phyloP scores from a whole-genome alignment of 1,140 invertebrate species.

The Macrosteles quadrilineatus region DNA sequence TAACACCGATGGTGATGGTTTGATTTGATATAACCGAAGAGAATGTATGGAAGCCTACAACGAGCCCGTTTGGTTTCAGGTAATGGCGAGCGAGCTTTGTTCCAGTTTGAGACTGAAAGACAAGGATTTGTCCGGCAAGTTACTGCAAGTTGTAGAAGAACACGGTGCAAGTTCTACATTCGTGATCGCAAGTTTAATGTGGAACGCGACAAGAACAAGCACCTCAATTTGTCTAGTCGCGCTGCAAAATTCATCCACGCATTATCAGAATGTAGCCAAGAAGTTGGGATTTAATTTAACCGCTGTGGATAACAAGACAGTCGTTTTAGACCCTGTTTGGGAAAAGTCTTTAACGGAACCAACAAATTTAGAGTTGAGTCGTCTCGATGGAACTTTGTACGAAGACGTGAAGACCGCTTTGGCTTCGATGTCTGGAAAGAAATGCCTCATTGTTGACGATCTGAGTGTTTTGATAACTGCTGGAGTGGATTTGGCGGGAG shows the following conservation, averaged over 20 bases:
- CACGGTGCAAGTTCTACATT: background rate
- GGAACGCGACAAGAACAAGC: background rate
- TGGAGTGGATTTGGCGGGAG: background rate
- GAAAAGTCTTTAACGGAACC: background rate
- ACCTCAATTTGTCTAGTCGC: background rate
- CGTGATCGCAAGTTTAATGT: background rate
- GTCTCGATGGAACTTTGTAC: background rate
- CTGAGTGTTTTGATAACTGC: background rate
- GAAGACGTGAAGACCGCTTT: background rate
- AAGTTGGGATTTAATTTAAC: conserved; percentile 13
- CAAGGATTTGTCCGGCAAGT: background rate
- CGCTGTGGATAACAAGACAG: background rate
- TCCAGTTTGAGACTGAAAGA: background rate
- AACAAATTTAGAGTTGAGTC: background rate
- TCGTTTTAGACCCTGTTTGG: background rate
- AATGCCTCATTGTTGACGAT: conserved; percentile 1
- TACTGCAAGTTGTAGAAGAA: background rate
- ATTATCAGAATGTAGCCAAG: conserved; percentile 5
- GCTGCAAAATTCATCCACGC: background rate
- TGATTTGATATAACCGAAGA: too few species aligned
- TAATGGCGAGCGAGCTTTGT: conserved; percentile 4
- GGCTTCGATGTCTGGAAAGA: background rate
- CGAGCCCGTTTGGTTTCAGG: background rate
- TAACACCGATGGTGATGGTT: too few species aligned
- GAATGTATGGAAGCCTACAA: background rate